These are phyloP conservation scores for Rhinolophus sinicus DNA, from an alignment of 2,113 vertebrate species.

Conservation along the genomic window DNA sequence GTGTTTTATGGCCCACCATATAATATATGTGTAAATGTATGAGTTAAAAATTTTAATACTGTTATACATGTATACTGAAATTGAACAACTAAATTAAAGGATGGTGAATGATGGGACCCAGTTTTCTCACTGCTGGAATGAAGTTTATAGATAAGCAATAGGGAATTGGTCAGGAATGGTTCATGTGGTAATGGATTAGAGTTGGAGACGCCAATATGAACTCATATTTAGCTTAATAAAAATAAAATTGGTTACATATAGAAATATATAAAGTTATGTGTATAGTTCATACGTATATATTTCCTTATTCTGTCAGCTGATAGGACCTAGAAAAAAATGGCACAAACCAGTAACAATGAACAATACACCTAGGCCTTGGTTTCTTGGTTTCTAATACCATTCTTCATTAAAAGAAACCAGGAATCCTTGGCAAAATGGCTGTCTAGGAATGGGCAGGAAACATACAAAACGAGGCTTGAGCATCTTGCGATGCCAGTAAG, in stretches of 20 bases:
- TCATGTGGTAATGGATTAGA: neutral
- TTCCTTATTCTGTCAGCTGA: neutral
- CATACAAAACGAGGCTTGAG: neutral
- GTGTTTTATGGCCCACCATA: neutral
- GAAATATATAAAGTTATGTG: neutral
- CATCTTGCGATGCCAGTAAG: neutral
- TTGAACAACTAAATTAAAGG: neutral
- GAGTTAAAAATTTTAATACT: neutral
- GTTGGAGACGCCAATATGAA: neutral
- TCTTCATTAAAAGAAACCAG: neutral
- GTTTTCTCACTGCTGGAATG: neutral
- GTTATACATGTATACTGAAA: neutral
- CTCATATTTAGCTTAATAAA: neutral
- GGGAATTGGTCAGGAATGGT: neutral
- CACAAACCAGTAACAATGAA: neutral
- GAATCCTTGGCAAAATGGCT: neutral
- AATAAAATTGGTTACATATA: neutral
- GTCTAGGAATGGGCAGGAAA: neutral
- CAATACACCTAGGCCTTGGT: neutral
- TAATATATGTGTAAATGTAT: neutral
- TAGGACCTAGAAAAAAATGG: neutral
- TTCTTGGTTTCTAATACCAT: neutral
- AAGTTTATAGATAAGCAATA: neutral
- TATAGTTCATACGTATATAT: neutral
- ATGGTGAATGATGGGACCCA: neutral